Conservation (phyloP, 2,888 invertebrate genomes). For the Choreutis nemorana region DNA sequence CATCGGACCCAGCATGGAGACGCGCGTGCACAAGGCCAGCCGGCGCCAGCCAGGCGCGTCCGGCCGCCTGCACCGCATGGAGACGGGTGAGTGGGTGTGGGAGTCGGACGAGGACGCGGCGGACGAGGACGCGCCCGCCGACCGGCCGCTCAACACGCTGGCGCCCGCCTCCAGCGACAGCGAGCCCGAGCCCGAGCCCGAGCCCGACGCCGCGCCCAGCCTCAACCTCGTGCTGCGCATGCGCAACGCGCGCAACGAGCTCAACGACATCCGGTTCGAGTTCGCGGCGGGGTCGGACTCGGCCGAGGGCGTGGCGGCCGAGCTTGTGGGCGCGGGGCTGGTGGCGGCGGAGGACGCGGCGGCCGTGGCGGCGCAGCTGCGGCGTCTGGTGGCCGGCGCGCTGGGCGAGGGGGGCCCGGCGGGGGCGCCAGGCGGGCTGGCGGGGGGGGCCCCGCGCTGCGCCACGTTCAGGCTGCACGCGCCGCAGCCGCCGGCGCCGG, state of each 20-base stretch:
- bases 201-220: slow-evolving; percentile 50
- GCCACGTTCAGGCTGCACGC: slow-evolving; percentile 83
- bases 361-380: slow-evolving; percentile 92
- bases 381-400: slow-evolving; percentile 80
- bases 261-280: slow-evolving; percentile 99
- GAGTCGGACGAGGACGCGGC: slow-evolving; percentile 92
- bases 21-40: slow-evolving; percentile 87
- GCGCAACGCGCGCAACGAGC: slow-evolving; percentile 89
- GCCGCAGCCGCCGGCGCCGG: slow-evolving; percentile 72
- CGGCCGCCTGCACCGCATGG: slow-evolving; percentile 87
- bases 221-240: slow-evolving; percentile 89
- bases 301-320: slow-evolving; percentile 95
- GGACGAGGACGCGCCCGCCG: slow-evolving; percentile 54
- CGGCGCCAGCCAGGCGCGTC: slow-evolving; percentile 88
- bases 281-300: slow-evolving; percentile 93
- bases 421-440: slow-evolving; percentile 55
- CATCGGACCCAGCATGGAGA: slow-evolving; percentile 89
- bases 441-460: slow-evolving; percentile 67
- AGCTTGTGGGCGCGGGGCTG: slow-evolving; percentile 94
- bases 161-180: slow-evolving; percentile 68
- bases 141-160: slow-evolving; percentile 69
- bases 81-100: slow-evolving; percentile 99
- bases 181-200: slow-evolving; percentile 48
- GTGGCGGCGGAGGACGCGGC: slow-evolving; percentile 91
- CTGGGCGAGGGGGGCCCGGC: slow-evolving; percentile 52